Percentiles rank a stretch among this genome's conserved stretches.
phyloP scores from a whole-genome alignment of 2,888 invertebrate species.

The Rhopalosiphum nymphaeae region DNA sequence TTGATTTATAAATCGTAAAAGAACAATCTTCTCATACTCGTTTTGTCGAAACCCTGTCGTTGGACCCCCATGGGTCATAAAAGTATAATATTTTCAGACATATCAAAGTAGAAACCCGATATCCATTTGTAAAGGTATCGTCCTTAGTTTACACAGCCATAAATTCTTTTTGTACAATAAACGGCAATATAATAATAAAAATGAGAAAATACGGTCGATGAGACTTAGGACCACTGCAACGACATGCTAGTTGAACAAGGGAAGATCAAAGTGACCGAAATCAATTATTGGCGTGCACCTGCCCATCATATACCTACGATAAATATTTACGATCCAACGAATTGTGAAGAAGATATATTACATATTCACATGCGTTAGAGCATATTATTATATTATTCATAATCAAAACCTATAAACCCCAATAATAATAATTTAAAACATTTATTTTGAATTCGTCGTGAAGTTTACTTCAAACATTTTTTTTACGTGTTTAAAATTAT shows the following conservation, averaged over 20 bases:
- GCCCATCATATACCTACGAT: background rate
- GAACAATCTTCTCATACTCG: background rate
- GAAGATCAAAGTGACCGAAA: background rate
- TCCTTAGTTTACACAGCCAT: background rate
- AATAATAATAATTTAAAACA: too few species aligned
- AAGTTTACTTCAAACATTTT: too few species aligned
- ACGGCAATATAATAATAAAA: background rate
- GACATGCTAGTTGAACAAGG: background rate
- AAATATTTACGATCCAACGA: background rate
- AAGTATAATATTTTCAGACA: too few species aligned
- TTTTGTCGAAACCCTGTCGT: background rate
- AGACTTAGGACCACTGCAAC: rapidly evolving
- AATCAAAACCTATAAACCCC: too few species aligned
- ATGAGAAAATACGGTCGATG: background rate
- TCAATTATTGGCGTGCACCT: background rate
- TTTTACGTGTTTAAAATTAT: too few species aligned
- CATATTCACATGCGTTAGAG: background rate
- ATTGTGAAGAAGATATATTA: background rate
- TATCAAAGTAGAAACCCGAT: background rate
- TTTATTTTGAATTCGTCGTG: too few species aligned
- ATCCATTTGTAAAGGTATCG: background rate
- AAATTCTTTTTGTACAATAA: background rate
- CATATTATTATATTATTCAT: too few species aligned
- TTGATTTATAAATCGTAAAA: background rate
- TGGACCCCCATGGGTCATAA: background rate